These are phyloP conservation scores for Artemia franciscana DNA, from an alignment of 1,140 invertebrate genomes.

Conservation along the genomic window DNA sequence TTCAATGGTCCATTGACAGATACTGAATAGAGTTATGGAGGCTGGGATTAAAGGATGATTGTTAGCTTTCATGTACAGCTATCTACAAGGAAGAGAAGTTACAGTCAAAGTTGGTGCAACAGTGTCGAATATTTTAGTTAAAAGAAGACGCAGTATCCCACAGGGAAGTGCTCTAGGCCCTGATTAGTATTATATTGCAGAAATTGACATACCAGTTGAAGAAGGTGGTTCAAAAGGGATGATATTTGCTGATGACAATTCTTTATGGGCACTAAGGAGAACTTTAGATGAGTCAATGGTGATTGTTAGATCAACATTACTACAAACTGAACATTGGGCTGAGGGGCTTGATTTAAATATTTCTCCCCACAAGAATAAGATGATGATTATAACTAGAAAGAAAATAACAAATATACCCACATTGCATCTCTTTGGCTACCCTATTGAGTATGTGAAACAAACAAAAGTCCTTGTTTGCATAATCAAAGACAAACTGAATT, in stretches of 20 bases:
- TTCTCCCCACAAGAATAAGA: neutral
- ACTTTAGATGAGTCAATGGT: neutral
- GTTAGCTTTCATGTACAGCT: too few relatives aligned
- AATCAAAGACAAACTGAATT: neutral
- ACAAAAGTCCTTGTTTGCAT: neutral
- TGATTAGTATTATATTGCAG: neutral
- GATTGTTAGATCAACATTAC: neutral
- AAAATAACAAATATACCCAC: too few relatives aligned
- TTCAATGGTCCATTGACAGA: too few relatives aligned
- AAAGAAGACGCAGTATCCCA: neutral
- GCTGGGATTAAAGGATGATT: too few relatives aligned
- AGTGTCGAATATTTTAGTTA: too few relatives aligned
- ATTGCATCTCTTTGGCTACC: neutral
- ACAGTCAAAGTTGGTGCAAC: too few relatives aligned
- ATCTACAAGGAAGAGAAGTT: too few relatives aligned
- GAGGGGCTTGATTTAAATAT: neutral
- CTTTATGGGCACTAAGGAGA: neutral
- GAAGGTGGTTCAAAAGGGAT: neutral
- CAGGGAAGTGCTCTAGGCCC: neutral
- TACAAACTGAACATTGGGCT: neutral
- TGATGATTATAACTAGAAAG: too few relatives aligned
- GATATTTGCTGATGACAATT: neutral
- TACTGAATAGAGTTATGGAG: too few relatives aligned
- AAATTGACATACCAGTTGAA: neutral
- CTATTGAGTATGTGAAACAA: neutral